A percentile compares a stretch with the other conserved stretches of the same genome.
phyloP scores from a whole-genome alignment of 2,113 vertebrate species.

The Rhipidura dahli region DNA sequence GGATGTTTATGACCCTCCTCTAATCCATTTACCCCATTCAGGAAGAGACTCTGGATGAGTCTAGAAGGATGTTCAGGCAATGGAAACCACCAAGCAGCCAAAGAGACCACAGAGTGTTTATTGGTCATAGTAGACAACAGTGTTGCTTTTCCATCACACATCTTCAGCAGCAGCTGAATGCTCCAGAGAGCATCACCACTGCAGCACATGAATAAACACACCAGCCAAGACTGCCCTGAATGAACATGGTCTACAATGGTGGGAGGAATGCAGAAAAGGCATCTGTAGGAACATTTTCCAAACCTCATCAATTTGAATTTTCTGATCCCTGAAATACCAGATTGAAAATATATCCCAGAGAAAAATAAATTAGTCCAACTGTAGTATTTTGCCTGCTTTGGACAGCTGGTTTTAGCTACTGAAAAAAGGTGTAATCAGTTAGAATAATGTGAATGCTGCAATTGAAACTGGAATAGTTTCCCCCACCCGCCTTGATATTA shows the following conservation, averaged over 20 bases:
- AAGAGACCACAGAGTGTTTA: not conserved
- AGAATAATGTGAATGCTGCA: not conserved
- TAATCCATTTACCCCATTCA: not conserved
- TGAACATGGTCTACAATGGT: not conserved
- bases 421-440: not conserved
- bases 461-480: not conserved
- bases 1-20: not conserved
- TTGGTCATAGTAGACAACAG: not conserved
- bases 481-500: fast-evolving
- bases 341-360: not conserved
- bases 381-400: not conserved
- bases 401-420: not conserved
- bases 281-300: not conserved
- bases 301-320: not conserved
- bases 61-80: not conserved
- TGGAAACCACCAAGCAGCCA: not conserved
- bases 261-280: not conserved
- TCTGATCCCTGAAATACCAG: not conserved
- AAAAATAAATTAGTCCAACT: not conserved
- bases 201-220: not conserved
- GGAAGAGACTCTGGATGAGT: not conserved
- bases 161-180: not conserved
- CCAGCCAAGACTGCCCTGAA: not conserved
- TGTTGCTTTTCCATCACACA: not conserved
- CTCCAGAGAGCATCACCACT: not conserved